These are phyloP conservation scores for Loxodonta africana DNA, from an alignment of 2,113 vertebrate genomes.

Conservation along the genomic window DNA sequence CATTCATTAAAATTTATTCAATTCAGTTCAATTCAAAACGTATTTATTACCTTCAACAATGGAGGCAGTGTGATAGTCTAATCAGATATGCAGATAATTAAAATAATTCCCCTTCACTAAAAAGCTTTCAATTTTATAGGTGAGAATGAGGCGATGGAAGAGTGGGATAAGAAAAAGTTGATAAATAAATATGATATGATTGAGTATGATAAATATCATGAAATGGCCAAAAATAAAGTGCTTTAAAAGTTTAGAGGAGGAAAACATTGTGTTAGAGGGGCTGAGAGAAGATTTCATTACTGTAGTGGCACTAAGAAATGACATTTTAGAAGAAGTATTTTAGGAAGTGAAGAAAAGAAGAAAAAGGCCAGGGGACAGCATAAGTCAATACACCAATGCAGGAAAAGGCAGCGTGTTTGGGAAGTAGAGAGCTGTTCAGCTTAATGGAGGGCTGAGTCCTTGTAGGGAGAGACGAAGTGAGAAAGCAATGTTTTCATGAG, in stretches of 20 bases:
- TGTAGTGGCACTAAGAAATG: background rate
- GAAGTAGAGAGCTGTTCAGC: background rate
- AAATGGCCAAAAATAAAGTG: background rate
- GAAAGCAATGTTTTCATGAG: background rate
- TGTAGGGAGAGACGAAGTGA: background rate
- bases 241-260: background rate
- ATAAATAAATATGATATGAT: background rate
- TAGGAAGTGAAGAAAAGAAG: background rate
- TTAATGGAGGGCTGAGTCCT: background rate
- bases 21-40: background rate
- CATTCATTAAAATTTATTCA: constrained; percentile 2
- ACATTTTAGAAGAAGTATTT: background rate
- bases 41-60: background rate
- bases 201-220: background rate
- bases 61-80: background rate
- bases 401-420: background rate
- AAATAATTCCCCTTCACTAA: background rate
- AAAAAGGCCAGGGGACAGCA: background rate
- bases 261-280: background rate
- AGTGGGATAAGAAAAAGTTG: background rate
- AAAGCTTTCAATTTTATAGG: background rate
- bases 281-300: background rate
- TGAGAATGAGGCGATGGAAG: background rate
- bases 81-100: background rate
- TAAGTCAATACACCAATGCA: background rate